Evolutionary conservation across 2,888 invertebrate species (phyloP).

Genomic region (Prosapia bicincta): DNA sequence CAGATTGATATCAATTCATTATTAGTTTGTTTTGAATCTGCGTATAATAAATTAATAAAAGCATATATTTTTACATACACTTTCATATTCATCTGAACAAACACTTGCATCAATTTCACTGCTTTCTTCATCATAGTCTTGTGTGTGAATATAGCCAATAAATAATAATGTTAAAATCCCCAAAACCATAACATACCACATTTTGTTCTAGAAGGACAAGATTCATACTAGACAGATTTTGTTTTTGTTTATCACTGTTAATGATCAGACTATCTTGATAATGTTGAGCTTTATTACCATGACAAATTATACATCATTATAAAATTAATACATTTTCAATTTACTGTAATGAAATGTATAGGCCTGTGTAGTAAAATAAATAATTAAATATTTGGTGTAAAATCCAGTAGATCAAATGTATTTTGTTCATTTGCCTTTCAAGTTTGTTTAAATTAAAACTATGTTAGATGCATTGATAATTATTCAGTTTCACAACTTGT

Average conservation of each 20-base stretch:
- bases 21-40: no score
- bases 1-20: no score
- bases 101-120: constrained; percentile 13
- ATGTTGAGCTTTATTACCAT: background rate
- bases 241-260: background rate
- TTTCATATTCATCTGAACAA: constrained; percentile 21
- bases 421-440: no score
- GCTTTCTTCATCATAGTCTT: background rate
- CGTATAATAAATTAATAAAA: no score
- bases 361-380: no score
- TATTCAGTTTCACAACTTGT: no score
- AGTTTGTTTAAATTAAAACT: no score
- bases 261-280: background rate
- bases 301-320: background rate
- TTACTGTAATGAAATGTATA: no score
- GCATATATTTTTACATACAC: constrained; percentile 10
- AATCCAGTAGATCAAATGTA: no score
- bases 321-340: background rate
- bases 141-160: background rate
- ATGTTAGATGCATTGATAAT: no score
- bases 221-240: background rate
- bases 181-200: background rate
- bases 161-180: background rate
- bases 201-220: background rate
- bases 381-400: no score